Percentiles rank a stretch among this genome's conserved stretches.
Conservation (phyloP, 2,113 vertebrate species). For the Tinamus guttatus region DNA sequence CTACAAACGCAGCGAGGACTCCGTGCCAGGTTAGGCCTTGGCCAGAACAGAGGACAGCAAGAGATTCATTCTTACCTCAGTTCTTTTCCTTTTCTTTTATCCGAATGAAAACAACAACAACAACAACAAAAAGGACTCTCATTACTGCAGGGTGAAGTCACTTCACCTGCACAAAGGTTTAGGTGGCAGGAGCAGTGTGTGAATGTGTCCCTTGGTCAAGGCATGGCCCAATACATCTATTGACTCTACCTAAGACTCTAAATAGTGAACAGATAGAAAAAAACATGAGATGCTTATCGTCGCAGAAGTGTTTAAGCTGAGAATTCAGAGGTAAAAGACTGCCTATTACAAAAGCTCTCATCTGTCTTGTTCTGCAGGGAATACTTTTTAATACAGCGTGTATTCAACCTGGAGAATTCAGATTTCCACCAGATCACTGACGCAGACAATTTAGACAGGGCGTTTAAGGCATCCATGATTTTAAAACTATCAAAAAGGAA, state of each 20-base stretch:
- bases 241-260: background rate
- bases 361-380: background rate
- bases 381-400: background rate
- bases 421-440: background rate
- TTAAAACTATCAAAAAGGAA: background rate
- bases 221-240: background rate
- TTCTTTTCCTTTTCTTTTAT: background rate
- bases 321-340: background rate
- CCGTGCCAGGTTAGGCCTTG: background rate
- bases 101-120: background rate
- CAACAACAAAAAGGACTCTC: background rate
- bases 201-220: background rate
- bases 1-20: background rate
- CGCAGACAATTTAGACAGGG: background rate
- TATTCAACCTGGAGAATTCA: background rate
- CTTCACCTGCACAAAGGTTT: background rate
- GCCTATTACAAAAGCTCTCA: background rate
- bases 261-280: background rate
- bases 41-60: background rate
- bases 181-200: fast-evolving
- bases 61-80: background rate
- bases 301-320: background rate
- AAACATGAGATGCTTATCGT: background rate
- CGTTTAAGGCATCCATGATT: background rate
- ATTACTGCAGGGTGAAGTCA: background rate